These are phyloP conservation scores for Recurvirostra avosetta DNA, from an alignment of 2,113 vertebrate species.

Conservation along the genomic window DNA sequence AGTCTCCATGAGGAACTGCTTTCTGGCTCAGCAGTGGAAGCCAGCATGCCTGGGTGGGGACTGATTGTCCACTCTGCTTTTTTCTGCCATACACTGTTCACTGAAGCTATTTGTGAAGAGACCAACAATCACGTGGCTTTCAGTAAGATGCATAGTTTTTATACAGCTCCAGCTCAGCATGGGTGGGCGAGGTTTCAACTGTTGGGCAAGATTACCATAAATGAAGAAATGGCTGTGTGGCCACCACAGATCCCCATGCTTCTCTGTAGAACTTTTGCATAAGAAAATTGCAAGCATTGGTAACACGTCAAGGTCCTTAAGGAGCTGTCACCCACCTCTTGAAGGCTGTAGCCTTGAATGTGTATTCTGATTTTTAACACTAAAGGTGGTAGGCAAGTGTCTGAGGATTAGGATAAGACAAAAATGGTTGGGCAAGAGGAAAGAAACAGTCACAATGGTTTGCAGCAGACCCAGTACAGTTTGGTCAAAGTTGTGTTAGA, in stretches of 20 bases:
- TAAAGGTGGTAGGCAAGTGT: not conserved
- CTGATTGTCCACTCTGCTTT: not conserved
- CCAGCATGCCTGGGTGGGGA: not conserved
- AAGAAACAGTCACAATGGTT: not conserved
- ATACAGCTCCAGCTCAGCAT: not conserved
- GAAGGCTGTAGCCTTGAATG: not conserved
- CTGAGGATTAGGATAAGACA: not conserved
- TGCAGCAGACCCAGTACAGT: not conserved
- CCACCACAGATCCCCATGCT: not conserved
- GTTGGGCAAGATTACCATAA: not conserved
- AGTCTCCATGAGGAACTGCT: not conserved
- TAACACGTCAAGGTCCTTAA: not conserved
- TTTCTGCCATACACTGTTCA: not conserved
- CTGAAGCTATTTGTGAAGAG: not conserved
- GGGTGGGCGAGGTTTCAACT: not conserved
- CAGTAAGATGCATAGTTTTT: not conserved
- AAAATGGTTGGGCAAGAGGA: not conserved
- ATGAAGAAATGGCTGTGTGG: not conserved
- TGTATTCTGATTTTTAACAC: not conserved
- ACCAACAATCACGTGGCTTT: not conserved
- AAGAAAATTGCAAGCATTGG: not conserved
- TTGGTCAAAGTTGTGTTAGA: not conserved
- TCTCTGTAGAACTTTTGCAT: not conserved
- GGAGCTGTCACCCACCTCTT: not conserved
- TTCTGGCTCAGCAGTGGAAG: not conserved